These are phyloP conservation scores for Chaunax sp. DNA, from an alignment of 2,797 vertebrate species.

Conservation along the genomic window DNA sequence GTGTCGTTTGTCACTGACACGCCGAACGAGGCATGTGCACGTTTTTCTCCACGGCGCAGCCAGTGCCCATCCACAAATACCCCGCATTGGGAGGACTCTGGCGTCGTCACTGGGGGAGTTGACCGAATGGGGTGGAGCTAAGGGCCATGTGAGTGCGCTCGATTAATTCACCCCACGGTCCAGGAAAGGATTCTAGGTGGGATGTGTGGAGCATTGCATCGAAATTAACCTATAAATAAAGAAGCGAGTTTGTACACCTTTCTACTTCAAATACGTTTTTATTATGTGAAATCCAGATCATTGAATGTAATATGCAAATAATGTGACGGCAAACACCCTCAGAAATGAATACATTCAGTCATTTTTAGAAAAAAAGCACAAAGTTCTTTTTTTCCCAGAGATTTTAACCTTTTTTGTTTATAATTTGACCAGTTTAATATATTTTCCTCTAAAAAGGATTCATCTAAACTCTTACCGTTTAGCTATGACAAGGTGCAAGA, in stretches of 20 bases:
- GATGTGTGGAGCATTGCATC: neutral
- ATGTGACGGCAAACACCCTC: neutral
- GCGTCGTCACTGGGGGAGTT: conserved; percentile 70
- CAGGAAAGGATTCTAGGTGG: too few relatives aligned
- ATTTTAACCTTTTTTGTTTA: too few relatives aligned
- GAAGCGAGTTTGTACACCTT: neutral
- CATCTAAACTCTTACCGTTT: too few relatives aligned
- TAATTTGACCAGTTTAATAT: too few relatives aligned
- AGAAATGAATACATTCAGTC: too few relatives aligned
- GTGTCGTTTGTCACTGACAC: conserved; percentile 42
- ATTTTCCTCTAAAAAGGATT: too few relatives aligned
- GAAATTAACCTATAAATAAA: neutral
- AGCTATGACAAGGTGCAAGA: too few relatives aligned
- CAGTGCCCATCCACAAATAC: conserved; percentile 47
- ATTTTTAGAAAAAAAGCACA: too few relatives aligned
- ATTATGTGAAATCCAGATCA: neutral
- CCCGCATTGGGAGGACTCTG: conserved; percentile 66
- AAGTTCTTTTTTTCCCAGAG: too few relatives aligned
- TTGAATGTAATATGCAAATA: neutral
- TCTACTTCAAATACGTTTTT: neutral
- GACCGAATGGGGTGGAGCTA: conserved; percentile 59
- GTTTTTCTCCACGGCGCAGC: conserved; percentile 53
- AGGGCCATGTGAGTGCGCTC: conserved; percentile 13
- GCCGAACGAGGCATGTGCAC: conserved; percentile 39
- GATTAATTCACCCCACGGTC: conserved; percentile 10